Evolutionary conservation across 2,113 vertebrate species (phyloP).

Genomic region (Callipepla squamata): DNA sequence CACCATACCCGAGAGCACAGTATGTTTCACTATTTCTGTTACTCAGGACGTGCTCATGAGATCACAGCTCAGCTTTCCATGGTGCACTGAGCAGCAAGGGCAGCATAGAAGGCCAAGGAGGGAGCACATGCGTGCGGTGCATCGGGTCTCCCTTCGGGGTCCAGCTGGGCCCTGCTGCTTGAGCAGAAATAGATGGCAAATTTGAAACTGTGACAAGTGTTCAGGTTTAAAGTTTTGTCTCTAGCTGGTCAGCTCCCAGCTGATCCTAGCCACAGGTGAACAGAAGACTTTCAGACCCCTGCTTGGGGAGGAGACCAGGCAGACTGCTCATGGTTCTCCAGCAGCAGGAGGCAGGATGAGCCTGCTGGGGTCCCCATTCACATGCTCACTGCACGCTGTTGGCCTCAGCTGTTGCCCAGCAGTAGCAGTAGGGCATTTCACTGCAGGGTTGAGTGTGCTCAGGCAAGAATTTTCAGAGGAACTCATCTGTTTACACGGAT

Average conservation of each 20-base stretch:
- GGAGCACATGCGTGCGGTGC: accelerated
- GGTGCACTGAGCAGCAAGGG: background rate
- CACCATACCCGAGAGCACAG: background rate
- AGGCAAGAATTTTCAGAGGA: background rate
- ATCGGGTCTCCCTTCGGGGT: background rate
- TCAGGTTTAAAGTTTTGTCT: background rate
- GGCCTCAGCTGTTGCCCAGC: background rate
- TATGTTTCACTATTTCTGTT: background rate
- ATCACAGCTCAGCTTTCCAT: background rate
- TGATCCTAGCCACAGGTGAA: background rate
- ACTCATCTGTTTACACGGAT: background rate
- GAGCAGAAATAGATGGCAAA: background rate
- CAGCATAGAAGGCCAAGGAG: background rate
- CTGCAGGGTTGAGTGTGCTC: background rate
- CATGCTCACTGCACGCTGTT: background rate
- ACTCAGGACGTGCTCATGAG: background rate
- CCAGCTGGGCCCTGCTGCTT: background rate
- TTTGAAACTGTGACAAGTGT: background rate
- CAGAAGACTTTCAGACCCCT: background rate
- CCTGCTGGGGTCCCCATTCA: background rate
- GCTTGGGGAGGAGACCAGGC: background rate
- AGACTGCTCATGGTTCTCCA: no score
- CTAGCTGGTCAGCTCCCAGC: background rate
- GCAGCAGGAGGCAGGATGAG: background rate
- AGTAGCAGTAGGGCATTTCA: background rate